Percentiles rank a stretch among this genome's conserved stretches.
Conservation (phyloP, 2,888 invertebrate genomes). For the Lucinisca nassula region DNA sequence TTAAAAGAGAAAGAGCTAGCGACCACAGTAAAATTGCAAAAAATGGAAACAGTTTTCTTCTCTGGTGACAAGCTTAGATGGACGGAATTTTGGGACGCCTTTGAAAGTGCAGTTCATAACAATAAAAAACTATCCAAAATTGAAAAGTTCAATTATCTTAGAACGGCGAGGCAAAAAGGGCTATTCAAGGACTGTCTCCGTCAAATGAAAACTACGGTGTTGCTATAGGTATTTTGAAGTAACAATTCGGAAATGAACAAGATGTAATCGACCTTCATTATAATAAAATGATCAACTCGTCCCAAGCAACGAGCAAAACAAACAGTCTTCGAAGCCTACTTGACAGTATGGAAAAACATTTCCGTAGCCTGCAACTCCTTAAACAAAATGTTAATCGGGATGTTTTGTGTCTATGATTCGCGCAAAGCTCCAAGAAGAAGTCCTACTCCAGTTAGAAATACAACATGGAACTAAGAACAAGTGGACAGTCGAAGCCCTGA, state of each 20-base stretch:
- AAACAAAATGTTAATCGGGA: conserved; percentile 14
- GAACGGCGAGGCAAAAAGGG: neutral
- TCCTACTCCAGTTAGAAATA: conserved; percentile 11
- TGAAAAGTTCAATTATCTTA: conserved; percentile 7
- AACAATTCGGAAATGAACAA: neutral
- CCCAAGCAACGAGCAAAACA: neutral
- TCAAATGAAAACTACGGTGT: conserved; percentile 6
- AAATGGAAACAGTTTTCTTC: neutral
- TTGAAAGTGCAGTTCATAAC: neutral
- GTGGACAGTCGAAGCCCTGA: neutral
- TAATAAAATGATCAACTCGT: neutral
- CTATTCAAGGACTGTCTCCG: neutral
- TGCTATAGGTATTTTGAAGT: neutral
- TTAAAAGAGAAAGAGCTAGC: neutral
- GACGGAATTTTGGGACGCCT: conserved; percentile 5
- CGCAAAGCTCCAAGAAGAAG: conserved; percentile 12
- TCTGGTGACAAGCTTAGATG: conserved; percentile 4
- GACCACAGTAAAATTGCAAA: neutral
- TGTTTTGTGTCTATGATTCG: conserved; percentile 29
- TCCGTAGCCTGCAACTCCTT: conserved; percentile 21
- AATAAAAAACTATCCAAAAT: neutral
- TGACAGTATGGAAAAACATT: conserved; percentile 30
- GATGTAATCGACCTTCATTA: neutral
- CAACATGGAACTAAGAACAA: neutral
- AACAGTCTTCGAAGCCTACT: neutral